Evolutionary conservation across 37 sponge, comb jelly and placozoan species (phyloP).

Genomic region (Axinella damicornis): DNA sequence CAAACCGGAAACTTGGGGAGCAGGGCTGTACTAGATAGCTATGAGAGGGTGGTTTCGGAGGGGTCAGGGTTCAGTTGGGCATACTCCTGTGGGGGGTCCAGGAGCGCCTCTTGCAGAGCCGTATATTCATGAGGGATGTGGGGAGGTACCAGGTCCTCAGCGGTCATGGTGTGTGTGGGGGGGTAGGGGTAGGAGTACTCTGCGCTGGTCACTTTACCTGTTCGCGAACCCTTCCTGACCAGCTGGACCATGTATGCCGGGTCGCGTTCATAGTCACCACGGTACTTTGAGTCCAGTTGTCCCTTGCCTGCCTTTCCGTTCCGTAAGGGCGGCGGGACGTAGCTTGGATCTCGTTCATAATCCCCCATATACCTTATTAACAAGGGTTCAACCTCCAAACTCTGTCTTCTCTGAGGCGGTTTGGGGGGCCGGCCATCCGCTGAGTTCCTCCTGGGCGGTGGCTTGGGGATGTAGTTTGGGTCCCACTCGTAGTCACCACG

Average conservation of each 20-base stretch:
- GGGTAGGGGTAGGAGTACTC: conserved; percentile 1
- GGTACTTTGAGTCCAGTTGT: conserved; percentile 32
- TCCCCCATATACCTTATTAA: conserved; percentile 50
- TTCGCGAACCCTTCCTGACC: not conserved
- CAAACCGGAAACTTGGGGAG: no score
- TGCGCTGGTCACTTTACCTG: not conserved
- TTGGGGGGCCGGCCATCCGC: not conserved
- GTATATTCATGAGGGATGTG: conserved; percentile 26
- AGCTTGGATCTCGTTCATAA: conserved; percentile 33
- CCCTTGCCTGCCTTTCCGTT: not conserved
- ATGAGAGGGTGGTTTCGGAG: not conserved
- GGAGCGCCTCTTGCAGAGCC: not conserved
- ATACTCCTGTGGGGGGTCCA: conserved; percentile 26
- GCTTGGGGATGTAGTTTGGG: conserved; percentile 38
- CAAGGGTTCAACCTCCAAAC: not conserved
- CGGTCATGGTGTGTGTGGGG: not conserved
- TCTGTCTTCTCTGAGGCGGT: not conserved
- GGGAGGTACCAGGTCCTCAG: not conserved
- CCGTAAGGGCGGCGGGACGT: conserved; percentile 25
- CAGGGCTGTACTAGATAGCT: no score
- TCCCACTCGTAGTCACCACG: conserved; percentile 66
- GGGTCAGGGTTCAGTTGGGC: conserved; percentile 10
- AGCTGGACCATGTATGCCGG: conserved; percentile 31
- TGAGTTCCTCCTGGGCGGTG: not conserved
- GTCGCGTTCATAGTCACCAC: conserved; percentile 29